phyloP scores from a whole-genome alignment of 2,113 vertebrate species.

The Kryptolebias marmoratus region DNA sequence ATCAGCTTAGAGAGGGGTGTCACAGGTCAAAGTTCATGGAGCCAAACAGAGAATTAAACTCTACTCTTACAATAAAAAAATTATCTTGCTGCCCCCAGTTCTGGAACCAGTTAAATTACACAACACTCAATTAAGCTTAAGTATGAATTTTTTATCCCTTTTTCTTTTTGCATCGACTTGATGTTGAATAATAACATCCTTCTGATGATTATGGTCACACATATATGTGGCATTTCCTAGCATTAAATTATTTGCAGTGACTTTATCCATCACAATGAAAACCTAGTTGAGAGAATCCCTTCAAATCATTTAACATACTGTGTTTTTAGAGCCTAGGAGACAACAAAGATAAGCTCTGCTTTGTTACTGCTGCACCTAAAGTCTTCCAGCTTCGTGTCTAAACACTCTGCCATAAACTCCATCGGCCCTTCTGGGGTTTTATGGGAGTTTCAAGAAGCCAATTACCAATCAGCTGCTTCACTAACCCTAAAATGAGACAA shows the following conservation, averaged over 20 bases:
- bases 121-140: slow-evolving; percentile 50
- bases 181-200: slow-evolving; percentile 23
- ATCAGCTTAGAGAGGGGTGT: background rate
- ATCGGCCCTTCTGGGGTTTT: slow-evolving; percentile 12
- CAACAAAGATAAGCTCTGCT: background rate
- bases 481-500: slow-evolving; percentile 42
- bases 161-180: background rate
- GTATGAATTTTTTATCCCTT: background rate
- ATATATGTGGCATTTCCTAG: slow-evolving; percentile 1
- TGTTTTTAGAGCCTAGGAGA: background rate
- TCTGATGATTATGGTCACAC: slow-evolving; percentile 18
- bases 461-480: slow-evolving; percentile 40
- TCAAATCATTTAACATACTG: background rate
- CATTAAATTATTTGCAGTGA: slow-evolving; percentile 11
- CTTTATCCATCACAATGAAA: slow-evolving; percentile 7
- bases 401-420: slow-evolving; percentile 1
- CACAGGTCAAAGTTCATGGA: background rate
- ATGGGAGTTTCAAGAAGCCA: slow-evolving; percentile 30
- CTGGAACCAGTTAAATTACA: slow-evolving; percentile 47
- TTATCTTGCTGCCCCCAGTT: slow-evolving; percentile 46
- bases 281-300: background rate
- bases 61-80: background rate
- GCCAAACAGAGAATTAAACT: slow-evolving; percentile 24
- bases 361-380: slow-evolving; percentile 9
- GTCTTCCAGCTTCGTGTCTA: background rate